Conservation (phyloP, 2,888 invertebrate species). For the Alentia gelatinosa region DNA sequence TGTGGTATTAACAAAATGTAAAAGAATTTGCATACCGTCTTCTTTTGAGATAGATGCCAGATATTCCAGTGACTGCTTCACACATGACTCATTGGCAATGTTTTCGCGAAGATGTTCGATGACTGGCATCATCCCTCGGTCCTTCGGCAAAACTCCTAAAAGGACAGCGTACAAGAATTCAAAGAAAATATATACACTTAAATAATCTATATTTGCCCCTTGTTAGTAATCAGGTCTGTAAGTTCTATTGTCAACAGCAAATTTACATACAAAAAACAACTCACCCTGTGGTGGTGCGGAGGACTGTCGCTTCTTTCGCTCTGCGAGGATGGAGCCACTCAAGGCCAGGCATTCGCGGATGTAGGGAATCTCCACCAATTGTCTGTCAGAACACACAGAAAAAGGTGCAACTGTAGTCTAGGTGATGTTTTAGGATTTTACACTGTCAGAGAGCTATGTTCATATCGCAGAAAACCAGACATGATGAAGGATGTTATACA, state of each 20-base stretch:
- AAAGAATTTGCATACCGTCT: conserved; percentile 60
- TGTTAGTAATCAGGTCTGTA: not conserved
- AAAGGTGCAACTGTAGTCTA: too few species aligned
- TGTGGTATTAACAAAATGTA: too few species aligned
- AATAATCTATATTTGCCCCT: too few species aligned
- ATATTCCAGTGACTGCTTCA: conserved; percentile 71
- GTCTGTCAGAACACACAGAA: conserved; percentile 68
- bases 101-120: conserved; percentile 73
- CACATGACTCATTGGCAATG: conserved; percentile 73
- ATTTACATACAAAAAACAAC: not conserved
- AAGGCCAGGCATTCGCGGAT: conserved; percentile 73
- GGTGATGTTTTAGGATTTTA: too few species aligned
- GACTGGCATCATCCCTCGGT: conserved; percentile 69
- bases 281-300: conserved; percentile 61
- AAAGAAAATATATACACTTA: not conserved
- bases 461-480: too few species aligned
- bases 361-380: conserved; percentile 71
- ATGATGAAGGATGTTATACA: too few species aligned
- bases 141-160: conserved; percentile 70
- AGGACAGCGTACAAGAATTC: not conserved
- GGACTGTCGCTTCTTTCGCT: conserved; percentile 71
- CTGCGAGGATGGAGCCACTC: conserved; percentile 72
- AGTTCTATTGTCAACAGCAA: not conserved
- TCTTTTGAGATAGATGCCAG: conserved; percentile 71
- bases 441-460: too few species aligned